Base-by-base conservation (phyloP, 2,797 vertebrate species). In the Falco novaeseelandiae region DNA sequence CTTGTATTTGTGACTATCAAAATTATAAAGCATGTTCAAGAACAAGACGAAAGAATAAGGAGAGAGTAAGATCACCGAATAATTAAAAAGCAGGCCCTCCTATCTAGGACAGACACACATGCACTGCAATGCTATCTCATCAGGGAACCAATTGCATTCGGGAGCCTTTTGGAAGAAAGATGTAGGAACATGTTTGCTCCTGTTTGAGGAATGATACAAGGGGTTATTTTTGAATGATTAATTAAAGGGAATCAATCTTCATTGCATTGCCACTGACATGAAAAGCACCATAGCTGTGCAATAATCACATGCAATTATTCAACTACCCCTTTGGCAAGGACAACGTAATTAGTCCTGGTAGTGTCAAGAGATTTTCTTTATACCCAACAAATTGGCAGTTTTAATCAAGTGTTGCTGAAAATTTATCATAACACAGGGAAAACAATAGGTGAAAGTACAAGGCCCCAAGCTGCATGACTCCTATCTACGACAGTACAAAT, bases 161-260 rank as follows among this genome's bases (percentile, higher is more conserved):
- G 89, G 77, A 89, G 54, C 73, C 95, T 97, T 98, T 98, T 96
- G 78, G 95, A 98, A 98, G 88, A 96, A 97, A 97, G 93, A 97
- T 96, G 97, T 97, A 97, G 95, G 85, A 97, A 98, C 90, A 95
- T 93, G 89, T 96, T 97, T 95, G n/a, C 76, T 98, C 54, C 89
- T 98, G 88, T 97, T 96, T 97, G 92, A 98, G 96, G 82, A 97
- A 93, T 92, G 91, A 97, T 98, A 97, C 8, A 15, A 96, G 93
- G 81, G 93, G 89, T 96, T 98, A 97, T 97, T 98, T 98, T 81
- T 97, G 95, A 98, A 98, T 98, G 98, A 98, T 98, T 98, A 98
- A 98, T 98, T 98, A 98, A 98, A 98, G 95, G 86, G 97, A 98
- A 98, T 98, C 97, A 98, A 98, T 98, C 98, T 98, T 98, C 97